Evolutionary conservation across 2,797 vertebrate species (phyloP).

Genomic region (Geotrypetes seraphini): DNA sequence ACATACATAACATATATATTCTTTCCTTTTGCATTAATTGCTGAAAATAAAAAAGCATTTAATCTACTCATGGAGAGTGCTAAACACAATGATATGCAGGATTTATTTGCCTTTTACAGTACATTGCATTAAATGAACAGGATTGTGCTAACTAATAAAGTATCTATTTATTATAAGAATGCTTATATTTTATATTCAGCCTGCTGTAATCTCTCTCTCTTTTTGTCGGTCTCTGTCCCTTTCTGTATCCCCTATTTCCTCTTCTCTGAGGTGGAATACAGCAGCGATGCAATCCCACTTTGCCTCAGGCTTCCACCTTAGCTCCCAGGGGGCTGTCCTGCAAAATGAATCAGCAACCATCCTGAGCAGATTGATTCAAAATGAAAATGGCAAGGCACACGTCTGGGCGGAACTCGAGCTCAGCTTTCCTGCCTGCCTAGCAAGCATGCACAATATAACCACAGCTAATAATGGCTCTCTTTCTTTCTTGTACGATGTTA

Average conservation of each 20-base stretch:
- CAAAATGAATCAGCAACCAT: conserved; percentile 72
- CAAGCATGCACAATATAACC: conserved; percentile 74
- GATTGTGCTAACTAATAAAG: not conserved
- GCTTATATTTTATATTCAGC: conserved; percentile 18
- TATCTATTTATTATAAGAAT: conserved; percentile 4
- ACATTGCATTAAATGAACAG: conserved; percentile 10
- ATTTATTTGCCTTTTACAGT: conserved; percentile 4
- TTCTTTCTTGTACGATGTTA: conserved; percentile 35
- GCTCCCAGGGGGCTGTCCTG: conserved; percentile 64
- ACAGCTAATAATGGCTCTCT: conserved; percentile 73
- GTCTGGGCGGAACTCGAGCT: conserved; percentile 65
- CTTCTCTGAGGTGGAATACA: conserved; percentile 39
- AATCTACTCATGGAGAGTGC: no score
- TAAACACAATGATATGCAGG: not conserved
- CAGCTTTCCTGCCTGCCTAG: conserved; percentile 68
- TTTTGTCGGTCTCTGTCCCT: conserved; percentile 17
- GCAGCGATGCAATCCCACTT: conserved; percentile 48
- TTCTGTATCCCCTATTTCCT: not conserved
- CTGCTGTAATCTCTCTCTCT: no score
- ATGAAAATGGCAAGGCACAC: conserved; percentile 69
- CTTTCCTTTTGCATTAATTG: not conserved
- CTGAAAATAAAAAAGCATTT: no score
- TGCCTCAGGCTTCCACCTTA: conserved; percentile 55
- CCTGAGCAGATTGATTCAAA: conserved; percentile 70
- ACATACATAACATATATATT: conserved; percentile 20